phyloP scores from a whole-genome alignment of 2,888 invertebrate genomes.

The Hypsopygia costalis region DNA sequence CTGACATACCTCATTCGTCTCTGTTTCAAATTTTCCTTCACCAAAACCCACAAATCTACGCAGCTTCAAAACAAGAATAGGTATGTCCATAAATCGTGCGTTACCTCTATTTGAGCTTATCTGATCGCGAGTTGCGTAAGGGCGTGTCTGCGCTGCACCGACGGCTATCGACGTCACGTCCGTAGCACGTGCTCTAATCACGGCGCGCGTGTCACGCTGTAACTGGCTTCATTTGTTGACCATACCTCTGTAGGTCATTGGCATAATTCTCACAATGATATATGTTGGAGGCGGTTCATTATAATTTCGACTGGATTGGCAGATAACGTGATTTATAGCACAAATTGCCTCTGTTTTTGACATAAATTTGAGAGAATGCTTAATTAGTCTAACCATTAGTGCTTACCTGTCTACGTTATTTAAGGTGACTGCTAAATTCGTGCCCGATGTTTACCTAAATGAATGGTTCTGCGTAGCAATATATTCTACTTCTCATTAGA shows the following conservation, averaged over 20 bases:
- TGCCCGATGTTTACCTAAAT: no score
- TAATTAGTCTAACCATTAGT: no score
- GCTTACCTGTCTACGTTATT: no score
- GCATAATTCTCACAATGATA: conserved; percentile 14
- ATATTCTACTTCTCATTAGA: no score
- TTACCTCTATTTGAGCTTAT: conserved; percentile 18
- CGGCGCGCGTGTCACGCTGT: conserved; percentile 41
- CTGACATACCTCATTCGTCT: neutral
- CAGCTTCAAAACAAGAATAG: neutral
- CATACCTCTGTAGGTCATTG: conserved; percentile 17
- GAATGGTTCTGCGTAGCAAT: no score
- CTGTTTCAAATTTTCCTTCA: neutral
- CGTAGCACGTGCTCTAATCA: conserved; percentile 54
- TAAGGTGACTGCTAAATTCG: no score
- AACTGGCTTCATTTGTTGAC: conserved; percentile 42
- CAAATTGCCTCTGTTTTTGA: no score
- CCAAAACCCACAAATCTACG: neutral
- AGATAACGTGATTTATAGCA: no score
- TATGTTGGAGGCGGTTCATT: conserved; percentile 28
- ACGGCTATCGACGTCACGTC: conserved; percentile 57
- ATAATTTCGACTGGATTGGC: no score
- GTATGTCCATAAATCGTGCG: conserved; percentile 4
- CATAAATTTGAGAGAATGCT: no score
- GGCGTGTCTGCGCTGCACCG: conserved; percentile 37
- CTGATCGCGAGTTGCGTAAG: conserved; percentile 19